Evolutionary conservation across 2,113 vertebrate species (phyloP), one percentile per base, ranked within the genome.

Genomic region (Gobio gobio): DNA sequence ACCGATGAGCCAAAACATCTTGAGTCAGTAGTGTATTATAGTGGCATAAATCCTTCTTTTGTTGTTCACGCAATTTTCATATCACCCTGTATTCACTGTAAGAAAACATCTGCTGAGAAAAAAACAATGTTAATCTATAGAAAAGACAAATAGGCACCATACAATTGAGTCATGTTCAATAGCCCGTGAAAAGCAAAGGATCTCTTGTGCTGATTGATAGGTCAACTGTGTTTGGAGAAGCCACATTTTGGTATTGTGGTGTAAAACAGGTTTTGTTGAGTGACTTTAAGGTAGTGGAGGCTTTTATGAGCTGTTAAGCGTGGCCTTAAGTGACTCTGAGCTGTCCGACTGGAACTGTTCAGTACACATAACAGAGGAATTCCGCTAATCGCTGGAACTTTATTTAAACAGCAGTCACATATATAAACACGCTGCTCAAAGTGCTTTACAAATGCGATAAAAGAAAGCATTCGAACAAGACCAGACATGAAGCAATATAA

Each of bases 171-270:
- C 84, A 80, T 72, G 63, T 63, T 79, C 84, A 72, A 58, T 72
- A 59, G 77, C 20, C 84, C 77, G 73, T 85, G 77, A 85, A 81
- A 81, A 63, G n/a, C 78, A 80, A 61, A 64, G n/a, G 29, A 66
- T 85, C 36, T 36, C 45, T 24, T 0, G 68, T 24, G 33, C 12
- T 70, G 83, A 79, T 51, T 33, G 68, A 81, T 82, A 3, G 59
- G 78, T 64, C 29, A 40, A 40, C 54, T 0, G 26, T 85, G 75
- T 79, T 63, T 79, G 58, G 72, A 76, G 64, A 73, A 61, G 77
- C 51, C 1, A 12, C 51, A 68, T 86, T 73, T 86, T 74, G 54
- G 77, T 63, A 74, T 74, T 81, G 54, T 86, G 84, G 56, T 66
- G 26, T 66, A 66, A 61, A 82, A 82, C 78, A 56, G 72, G 72